Evolutionary conservation across 2,113 vertebrate genomes (phyloP).

Genomic region (Theristicus caerulescens): DNA sequence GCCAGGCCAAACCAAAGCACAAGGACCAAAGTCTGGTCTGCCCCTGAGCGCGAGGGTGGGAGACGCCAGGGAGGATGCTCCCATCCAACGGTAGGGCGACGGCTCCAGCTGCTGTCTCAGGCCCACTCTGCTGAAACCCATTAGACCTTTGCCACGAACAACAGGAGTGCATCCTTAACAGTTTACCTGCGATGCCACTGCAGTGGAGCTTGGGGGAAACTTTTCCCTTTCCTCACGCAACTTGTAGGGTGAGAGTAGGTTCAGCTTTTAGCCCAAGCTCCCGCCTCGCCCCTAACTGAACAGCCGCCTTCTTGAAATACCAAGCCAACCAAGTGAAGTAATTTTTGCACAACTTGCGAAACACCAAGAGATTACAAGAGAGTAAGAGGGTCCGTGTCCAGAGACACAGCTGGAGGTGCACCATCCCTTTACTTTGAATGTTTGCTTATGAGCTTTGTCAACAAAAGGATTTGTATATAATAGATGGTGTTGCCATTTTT

Average conservation of each 20-base stretch:
- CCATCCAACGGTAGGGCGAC: not conserved
- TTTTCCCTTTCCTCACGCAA: not conserved
- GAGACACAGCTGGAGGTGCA: not conserved
- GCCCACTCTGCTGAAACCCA: not conserved
- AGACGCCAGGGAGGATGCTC: not conserved
- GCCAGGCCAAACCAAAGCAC: not conserved
- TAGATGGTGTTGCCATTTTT: not conserved
- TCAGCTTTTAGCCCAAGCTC: not conserved
- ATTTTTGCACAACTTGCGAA: not conserved
- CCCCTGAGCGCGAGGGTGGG: accelerated
- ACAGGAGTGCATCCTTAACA: accelerated
- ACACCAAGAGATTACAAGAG: accelerated
- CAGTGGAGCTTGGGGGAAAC: not conserved
- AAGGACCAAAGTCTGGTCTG: not conserved
- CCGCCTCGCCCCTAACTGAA: not conserved
- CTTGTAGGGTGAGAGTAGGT: accelerated
- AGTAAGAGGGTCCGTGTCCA: not conserved
- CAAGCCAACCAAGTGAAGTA: not conserved
- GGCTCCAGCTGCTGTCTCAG: not conserved
- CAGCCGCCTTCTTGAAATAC: not conserved
- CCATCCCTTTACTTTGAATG: accelerated
- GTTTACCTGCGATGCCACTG: not conserved
- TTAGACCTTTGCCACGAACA: accelerated
- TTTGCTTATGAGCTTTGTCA: not conserved
- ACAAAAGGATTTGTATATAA: not conserved